Evolutionary conservation across 1,140 invertebrate genomes (phyloP).

Genomic region (Akabosia matsudoensis): DNA sequence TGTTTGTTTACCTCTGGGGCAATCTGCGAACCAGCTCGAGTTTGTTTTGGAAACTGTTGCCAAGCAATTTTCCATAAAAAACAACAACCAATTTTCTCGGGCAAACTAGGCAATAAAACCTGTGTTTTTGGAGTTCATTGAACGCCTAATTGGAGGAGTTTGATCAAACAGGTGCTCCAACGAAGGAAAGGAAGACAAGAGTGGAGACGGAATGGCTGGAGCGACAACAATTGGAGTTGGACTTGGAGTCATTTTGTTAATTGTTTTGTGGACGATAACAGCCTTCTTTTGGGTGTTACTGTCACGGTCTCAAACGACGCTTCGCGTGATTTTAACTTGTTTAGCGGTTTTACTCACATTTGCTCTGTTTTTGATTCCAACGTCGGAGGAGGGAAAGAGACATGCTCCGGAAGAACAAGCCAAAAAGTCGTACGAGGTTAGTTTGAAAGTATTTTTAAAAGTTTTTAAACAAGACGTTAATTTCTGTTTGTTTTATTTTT

Average conservation of each 20-base stretch:
- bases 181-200: no score
- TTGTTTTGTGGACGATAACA: constrained; percentile 35
- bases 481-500: not conserved
- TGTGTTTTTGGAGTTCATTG: no score
- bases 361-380: constrained; percentile 35
- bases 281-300: constrained; percentile 36
- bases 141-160: no score
- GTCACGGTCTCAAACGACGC: constrained; percentile 22
- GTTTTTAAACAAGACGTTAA: not conserved
- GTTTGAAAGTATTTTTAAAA: no score
- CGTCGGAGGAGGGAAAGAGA: not conserved
- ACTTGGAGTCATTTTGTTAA: constrained; percentile 34
- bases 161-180: no score
- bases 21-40: no score
- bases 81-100: no score
- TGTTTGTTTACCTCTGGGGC: no score
- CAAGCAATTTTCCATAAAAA: no score
- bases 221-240: constrained; percentile 29
- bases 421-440: not conserved
- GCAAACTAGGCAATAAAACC: no score
- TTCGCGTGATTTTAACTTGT: constrained; percentile 17
- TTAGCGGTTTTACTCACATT: constrained; percentile 26
- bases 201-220: constrained; percentile 37
- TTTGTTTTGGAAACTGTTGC: no score
- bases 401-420: not conserved